A percentile compares a stretch with the other conserved stretches of the same genome.
phyloP scores from a whole-genome alignment of 2,113 vertebrate species.

The Dendrocopos noguchii region DNA sequence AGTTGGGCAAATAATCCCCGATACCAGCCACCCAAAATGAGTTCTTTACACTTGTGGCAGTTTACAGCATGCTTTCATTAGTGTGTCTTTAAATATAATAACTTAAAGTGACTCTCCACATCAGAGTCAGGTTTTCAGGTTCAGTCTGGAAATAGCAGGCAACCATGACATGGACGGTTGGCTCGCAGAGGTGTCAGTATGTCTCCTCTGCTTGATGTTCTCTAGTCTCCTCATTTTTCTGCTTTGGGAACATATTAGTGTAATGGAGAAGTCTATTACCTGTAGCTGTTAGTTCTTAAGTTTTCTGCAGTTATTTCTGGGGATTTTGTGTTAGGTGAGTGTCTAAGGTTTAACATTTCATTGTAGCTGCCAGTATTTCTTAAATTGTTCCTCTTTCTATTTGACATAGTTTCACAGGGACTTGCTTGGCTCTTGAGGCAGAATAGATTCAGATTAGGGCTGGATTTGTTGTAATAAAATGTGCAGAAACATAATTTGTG shows the following conservation, averaged over 20 bases:
- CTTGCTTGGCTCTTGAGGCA: slow-evolving; percentile 18
- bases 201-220: background rate
- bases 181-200: background rate
- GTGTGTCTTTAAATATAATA: background rate
- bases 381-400: background rate
- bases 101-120: background rate
- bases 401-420: slow-evolving; percentile 4
- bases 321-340: background rate
- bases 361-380: background rate
- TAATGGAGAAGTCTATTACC: background rate
- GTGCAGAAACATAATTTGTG: slow-evolving; percentile 59
- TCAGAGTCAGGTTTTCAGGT: background rate
- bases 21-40: background rate
- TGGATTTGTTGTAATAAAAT: slow-evolving; percentile 43
- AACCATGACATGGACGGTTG: background rate
- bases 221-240: background rate
- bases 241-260: background rate
- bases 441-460: slow-evolving; percentile 34
- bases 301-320: background rate
- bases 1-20: background rate
- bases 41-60: background rate
- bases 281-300: background rate
- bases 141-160: background rate
- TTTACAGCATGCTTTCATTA: background rate
- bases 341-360: background rate